Percentiles rank a stretch among this genome's conserved stretches.
Evolutionary conservation across 2,113 vertebrate genomes (phyloP).

Genomic region (Cyphomyrus discorhynchus): DNA sequence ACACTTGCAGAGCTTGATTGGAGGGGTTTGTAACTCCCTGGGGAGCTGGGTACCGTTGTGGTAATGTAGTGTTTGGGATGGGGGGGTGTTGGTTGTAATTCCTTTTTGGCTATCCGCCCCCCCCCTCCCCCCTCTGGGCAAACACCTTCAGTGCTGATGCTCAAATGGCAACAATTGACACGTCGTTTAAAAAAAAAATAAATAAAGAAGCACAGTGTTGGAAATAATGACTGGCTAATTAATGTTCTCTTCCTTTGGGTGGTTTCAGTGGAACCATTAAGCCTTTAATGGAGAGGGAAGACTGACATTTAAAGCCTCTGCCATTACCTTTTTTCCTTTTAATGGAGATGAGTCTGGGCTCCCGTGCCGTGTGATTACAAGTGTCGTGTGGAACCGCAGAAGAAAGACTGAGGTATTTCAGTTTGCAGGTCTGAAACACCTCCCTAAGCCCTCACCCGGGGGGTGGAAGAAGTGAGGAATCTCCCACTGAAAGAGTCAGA

Average conservation of each 20-base stretch:
- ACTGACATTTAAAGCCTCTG: constrained; percentile 58
- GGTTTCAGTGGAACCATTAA: constrained; percentile 59
- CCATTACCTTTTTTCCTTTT: constrained; percentile 47
- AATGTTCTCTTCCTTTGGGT: constrained; percentile 58
- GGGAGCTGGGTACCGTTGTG: neutral
- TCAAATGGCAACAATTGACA: constrained; percentile 47
- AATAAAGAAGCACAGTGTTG: neutral
- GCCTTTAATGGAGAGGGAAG: constrained; percentile 63
- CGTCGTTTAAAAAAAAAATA: constrained; percentile 30
- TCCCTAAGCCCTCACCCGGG: constrained; percentile 40
- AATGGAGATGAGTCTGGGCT: constrained; percentile 46
- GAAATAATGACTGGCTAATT: constrained; percentile 60
- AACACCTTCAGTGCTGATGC: neutral
- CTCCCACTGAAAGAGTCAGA: constrained; percentile 46
- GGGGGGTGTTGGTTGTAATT: neutral
- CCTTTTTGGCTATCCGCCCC: neutral
- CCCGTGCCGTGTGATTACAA: constrained; percentile 31
- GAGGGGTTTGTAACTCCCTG: neutral
- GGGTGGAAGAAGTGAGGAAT: constrained; percentile 62
- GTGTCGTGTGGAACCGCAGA: constrained; percentile 39
- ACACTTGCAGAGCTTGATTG: neutral
- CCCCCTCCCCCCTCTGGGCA: neutral
- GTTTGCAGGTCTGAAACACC: constrained; percentile 52
- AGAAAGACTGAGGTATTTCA: constrained; percentile 48
- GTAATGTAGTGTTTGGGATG: neutral